These are phyloP conservation scores for Tokudaia muenninki DNA, from an alignment of 2,797 vertebrate genomes.

Conservation along the genomic window DNA sequence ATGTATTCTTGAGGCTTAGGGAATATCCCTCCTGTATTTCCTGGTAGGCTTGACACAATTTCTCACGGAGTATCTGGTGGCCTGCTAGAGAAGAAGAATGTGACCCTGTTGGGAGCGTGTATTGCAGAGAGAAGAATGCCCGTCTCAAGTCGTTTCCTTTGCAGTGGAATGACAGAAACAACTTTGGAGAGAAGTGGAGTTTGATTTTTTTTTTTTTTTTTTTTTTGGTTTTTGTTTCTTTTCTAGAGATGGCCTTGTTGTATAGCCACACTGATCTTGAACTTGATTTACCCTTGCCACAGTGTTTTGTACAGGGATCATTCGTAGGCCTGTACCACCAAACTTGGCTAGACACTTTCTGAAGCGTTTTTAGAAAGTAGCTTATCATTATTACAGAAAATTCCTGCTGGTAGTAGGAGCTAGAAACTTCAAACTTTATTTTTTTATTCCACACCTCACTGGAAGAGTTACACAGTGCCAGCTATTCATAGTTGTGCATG, in stretches of 20 bases:
- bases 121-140: constrained; percentile 89
- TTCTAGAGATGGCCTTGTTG: neutral
- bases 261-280: neutral
- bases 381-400: constrained; percentile 30
- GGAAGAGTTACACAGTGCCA: neutral
- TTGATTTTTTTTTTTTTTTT: neutral
- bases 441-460: neutral
- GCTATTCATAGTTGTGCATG: neutral
- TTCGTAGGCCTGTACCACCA: neutral
- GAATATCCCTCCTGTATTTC: neutral
- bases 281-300: neutral
- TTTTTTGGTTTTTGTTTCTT: neutral
- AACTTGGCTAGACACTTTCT: neutral
- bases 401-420: neutral
- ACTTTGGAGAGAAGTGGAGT: neutral
- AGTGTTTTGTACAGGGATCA: neutral
- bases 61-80: constrained; percentile 80
- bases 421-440: neutral
- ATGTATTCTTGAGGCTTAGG: neutral
- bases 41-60: neutral
- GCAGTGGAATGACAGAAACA: neutral
- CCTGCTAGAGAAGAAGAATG: constrained; percentile 87
- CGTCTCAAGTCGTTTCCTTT: constrained; percentile 77
- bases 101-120: constrained; percentile 83
- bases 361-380: neutral